Conservation (phyloP, 1,140 invertebrate genomes). For the Camponotus floridanus region DNA sequence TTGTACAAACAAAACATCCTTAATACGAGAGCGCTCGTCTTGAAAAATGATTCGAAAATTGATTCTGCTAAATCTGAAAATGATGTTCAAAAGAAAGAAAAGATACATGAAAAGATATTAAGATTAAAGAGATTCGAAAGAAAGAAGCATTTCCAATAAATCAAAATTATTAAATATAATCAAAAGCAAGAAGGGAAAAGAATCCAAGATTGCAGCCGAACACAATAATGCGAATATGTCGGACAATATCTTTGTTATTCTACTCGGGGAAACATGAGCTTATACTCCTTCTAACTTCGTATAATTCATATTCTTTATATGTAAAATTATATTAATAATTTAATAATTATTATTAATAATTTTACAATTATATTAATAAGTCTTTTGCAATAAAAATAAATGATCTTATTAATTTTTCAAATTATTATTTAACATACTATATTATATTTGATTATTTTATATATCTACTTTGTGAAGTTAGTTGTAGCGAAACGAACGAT, state of each 20-base stretch:
- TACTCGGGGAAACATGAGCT: background rate
- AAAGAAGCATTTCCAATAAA: background rate
- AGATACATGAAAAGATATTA: too few relatives aligned
- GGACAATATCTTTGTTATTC: background rate
- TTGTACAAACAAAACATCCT: too few relatives aligned
- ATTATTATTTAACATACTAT: background rate
- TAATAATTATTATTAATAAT: conserved; percentile 1
- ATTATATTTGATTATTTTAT: background rate
- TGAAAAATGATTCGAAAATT: too few relatives aligned
- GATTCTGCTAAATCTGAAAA: too few relatives aligned
- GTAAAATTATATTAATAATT: conserved; percentile 1
- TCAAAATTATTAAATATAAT: background rate
- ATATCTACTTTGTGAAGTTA: background rate
- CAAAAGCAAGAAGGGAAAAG: background rate
- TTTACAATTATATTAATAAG: background rate
- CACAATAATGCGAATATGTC: background rate
- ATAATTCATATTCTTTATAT: background rate
- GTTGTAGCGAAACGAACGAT: background rate
- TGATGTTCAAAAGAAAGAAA: too few relatives aligned
- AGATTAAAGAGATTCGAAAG: too few relatives aligned
- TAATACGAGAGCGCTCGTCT: too few relatives aligned
- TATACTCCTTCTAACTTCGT: background rate
- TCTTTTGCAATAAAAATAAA: background rate
- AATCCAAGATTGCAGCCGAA: too few relatives aligned
- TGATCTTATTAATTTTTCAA: background rate